Conservation (phyloP, 2,888 invertebrate genomes). For the Papilio demoleus region DNA sequence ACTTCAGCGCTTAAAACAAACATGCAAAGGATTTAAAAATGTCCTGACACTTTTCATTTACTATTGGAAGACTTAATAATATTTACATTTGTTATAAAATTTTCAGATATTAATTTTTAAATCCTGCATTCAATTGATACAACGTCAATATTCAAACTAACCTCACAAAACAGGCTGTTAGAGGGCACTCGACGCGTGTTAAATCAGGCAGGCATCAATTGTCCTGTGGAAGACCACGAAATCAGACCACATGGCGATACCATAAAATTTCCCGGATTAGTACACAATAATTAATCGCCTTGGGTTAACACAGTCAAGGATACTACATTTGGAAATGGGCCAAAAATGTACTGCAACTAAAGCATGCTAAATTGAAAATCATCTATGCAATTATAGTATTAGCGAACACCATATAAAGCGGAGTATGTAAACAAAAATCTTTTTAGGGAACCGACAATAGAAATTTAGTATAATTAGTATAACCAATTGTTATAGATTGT, state of each 20-base stretch:
- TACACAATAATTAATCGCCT: slow-evolving; percentile 55
- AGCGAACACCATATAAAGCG: slow-evolving; percentile 48
- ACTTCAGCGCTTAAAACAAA: not conserved
- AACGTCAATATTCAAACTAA: slow-evolving; percentile 60
- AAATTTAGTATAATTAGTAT: slow-evolving; percentile 44
- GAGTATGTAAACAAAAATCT: slow-evolving; percentile 58
- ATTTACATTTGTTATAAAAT: not conserved
- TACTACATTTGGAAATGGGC: slow-evolving; percentile 73
- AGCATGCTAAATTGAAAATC: slow-evolving; percentile 72
- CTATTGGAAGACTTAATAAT: not conserved
- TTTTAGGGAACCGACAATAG: slow-evolving; percentile 46
- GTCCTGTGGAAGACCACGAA: slow-evolving; percentile 77
- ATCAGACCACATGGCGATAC: slow-evolving; percentile 65
- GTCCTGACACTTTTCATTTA: not conserved
- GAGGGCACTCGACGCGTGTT: slow-evolving; percentile 75
- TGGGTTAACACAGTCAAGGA: slow-evolving; percentile 74
- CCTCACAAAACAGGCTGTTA: slow-evolving; percentile 81
- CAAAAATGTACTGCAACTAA: slow-evolving; percentile 72
- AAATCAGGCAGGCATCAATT: slow-evolving; percentile 77
- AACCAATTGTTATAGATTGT: not conserved
- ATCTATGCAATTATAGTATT: slow-evolving; percentile 60
- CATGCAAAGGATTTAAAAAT: slow-evolving; percentile 20
- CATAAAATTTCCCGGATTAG: slow-evolving; percentile 55
- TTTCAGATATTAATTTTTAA: slow-evolving; percentile 15
- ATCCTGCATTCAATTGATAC: slow-evolving; percentile 28